Percentiles rank a stretch among this genome's conserved stretches.
Evolutionary conservation across 2,888 invertebrate genomes (phyloP).

Genomic region (Thalpophila matura): DNA sequence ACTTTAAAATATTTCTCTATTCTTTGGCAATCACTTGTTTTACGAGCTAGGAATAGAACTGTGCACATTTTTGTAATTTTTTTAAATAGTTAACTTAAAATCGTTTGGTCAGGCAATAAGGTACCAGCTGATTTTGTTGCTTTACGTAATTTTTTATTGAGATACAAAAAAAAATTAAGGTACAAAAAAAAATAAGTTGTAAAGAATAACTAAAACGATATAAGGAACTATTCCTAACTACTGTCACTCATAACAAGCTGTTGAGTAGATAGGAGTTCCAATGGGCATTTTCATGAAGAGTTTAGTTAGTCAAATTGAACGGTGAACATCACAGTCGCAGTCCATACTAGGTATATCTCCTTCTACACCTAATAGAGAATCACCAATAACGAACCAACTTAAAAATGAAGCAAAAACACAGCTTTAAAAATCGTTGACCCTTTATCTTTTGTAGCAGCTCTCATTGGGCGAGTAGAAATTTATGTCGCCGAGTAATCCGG

Average conservation of each 20-base stretch:
- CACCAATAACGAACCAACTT: conserved; percentile 41
- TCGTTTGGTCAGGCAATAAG: no score
- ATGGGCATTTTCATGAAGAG: no score
- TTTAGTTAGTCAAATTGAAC: no score
- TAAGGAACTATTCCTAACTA: no score
- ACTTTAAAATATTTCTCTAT: conserved; percentile 84
- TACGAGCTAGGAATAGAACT: conserved; percentile 52
- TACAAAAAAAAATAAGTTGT: background rate
- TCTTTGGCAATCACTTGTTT: conserved; percentile 68
- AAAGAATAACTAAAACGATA: background rate
- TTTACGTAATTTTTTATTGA: no score
- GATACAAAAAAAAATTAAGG: no score
- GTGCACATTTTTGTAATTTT: conserved; percentile 8
- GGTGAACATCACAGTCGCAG: background rate
- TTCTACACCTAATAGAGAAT: conserved; percentile 31
- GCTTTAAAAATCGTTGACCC: conserved; percentile 89
- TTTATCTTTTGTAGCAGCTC: conserved; percentile 86
- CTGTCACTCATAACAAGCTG: no score
- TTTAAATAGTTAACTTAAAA: background rate
- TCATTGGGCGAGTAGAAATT: conserved; percentile 90
- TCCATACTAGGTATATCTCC: background rate
- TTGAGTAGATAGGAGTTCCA: no score
- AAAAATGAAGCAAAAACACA: conserved; percentile 76
- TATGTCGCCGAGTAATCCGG: conserved; percentile 90
- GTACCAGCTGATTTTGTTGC: no score